These are phyloP conservation scores for Xiphophorus birchmanni DNA, from an alignment of 2,797 vertebrate genomes.

Conservation along the genomic window DNA sequence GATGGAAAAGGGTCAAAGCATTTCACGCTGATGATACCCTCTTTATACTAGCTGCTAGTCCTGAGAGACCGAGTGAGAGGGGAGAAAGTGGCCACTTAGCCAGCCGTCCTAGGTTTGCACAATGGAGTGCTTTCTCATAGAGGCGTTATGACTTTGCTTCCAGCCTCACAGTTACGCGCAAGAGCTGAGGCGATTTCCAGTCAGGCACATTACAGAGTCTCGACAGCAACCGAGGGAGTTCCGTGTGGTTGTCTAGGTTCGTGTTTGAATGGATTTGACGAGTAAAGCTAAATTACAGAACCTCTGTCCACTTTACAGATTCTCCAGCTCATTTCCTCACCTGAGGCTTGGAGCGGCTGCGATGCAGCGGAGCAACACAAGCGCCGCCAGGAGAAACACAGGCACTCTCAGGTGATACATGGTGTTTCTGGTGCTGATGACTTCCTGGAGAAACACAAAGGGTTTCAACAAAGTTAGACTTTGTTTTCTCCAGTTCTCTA, in stretches of 20 bases:
- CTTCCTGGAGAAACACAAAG: conserved; percentile 31
- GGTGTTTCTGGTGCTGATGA: conserved; percentile 40
- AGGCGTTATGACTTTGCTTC: conserved; percentile 23
- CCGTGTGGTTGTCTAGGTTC: not conserved
- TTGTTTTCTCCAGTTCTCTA: not conserved
- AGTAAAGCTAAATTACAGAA: not conserved
- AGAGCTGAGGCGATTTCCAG: not conserved
- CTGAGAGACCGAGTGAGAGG: conserved; percentile 15
- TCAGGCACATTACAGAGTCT: conserved; percentile 17
- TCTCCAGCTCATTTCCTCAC: conserved; percentile 66
- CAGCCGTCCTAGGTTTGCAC: conserved; percentile 4
- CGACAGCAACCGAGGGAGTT: conserved; percentile 10
- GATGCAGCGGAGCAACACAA: conserved; percentile 79
- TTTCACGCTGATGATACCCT: conserved; percentile 55
- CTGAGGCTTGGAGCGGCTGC: conserved; percentile 82
- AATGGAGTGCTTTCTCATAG: conserved; percentile 27
- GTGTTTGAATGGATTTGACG: not conserved
- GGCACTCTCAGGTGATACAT: conserved; percentile 85
- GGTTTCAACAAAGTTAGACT: not conserved
- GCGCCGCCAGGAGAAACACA: conserved; percentile 77
- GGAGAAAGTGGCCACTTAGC: conserved; percentile 63
- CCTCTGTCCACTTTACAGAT: not conserved
- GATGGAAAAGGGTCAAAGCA: conserved; percentile 25
- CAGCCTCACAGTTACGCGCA: conserved; percentile 22
- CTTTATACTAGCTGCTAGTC: conserved; percentile 46